Percentiles rank a stretch among this genome's conserved stretches.
phyloP scores from a whole-genome alignment of 2,888 invertebrate species.

The Himalopsyche anomala region DNA sequence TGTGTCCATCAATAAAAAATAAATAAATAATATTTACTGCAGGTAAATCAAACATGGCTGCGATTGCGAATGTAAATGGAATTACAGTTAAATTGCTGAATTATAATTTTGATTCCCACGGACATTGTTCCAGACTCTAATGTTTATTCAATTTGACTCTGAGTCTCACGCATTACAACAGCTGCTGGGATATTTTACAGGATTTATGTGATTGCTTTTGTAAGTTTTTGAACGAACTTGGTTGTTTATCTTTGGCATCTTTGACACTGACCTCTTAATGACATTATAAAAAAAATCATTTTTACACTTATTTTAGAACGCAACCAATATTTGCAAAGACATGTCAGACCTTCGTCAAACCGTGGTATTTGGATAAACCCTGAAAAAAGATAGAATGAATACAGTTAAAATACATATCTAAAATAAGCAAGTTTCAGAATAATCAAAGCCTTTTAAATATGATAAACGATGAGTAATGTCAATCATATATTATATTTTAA shows the following conservation, averaged over 20 bases:
- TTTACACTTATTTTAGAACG: background rate
- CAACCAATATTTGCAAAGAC: background rate
- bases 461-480: too few relatives aligned
- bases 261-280: background rate
- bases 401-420: too few relatives aligned
- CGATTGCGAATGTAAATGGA: background rate
- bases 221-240: background rate
- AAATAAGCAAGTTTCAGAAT: too few relatives aligned
- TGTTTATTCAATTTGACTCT: background rate
- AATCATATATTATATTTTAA: too few relatives aligned
- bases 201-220: background rate
- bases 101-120: background rate
- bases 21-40: background rate
- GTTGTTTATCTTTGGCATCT: background rate
- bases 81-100: background rate
- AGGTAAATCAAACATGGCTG: slow-evolving; percentile 19
- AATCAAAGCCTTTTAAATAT: too few relatives aligned
- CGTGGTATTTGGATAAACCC: too few relatives aligned
- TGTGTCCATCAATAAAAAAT: background rate
- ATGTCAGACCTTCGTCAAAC: too few relatives aligned
- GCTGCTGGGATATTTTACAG: background rate
- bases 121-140: background rate
- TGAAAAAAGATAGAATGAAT: too few relatives aligned
- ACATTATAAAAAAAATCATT: background rate
- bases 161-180: background rate